Percentiles rank a stretch among this genome's conserved stretches.
Evolutionary conservation across 2,888 invertebrate species (phyloP).

Genomic region (Drosophila multiciliata): DNA sequence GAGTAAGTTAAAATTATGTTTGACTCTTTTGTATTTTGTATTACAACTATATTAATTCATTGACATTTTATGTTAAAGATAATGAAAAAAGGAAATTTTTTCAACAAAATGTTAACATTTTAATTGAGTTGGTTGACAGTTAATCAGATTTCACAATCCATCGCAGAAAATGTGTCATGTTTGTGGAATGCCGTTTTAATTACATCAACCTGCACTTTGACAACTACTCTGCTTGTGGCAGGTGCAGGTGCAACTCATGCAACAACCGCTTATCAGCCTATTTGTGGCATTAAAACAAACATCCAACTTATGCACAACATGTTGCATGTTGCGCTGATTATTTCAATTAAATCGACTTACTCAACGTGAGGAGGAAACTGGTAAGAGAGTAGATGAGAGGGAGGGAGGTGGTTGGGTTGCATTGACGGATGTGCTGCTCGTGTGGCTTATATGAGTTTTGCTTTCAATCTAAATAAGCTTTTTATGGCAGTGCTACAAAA

Average conservation of each 20-base stretch:
- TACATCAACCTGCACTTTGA: not conserved
- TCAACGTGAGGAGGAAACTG: not conserved
- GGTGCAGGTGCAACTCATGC: not conserved
- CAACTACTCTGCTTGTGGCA: not conserved
- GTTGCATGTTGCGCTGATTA: conserved; percentile 28
- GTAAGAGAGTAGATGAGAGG: not conserved
- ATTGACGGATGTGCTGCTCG: conserved; percentile 35
- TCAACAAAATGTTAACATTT: not conserved
- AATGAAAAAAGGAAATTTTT: not conserved
- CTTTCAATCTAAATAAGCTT: conserved; percentile 68
- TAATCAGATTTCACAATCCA: conserved; percentile 38
- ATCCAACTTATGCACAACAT: conserved; percentile 8
- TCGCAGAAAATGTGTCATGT: not conserved
- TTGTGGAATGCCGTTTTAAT: conserved; percentile 6
- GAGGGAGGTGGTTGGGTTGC: not conserved
- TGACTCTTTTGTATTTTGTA: not conserved
- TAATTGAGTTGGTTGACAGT: not conserved
- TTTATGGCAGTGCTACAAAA: conserved; percentile 65
- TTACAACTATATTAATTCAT: not conserved
- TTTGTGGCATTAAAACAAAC: conserved; percentile 10
- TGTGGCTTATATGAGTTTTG: conserved; percentile 56
- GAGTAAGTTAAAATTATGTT: not conserved
- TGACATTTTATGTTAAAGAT: not conserved
- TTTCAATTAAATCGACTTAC: conserved; percentile 56
- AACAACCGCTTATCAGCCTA: conserved; percentile 7